A percentile compares a stretch with the other conserved stretches of the same genome.
phyloP scores from a whole-genome alignment of 1,140 invertebrate species.

The Habropoda laboriosa region DNA sequence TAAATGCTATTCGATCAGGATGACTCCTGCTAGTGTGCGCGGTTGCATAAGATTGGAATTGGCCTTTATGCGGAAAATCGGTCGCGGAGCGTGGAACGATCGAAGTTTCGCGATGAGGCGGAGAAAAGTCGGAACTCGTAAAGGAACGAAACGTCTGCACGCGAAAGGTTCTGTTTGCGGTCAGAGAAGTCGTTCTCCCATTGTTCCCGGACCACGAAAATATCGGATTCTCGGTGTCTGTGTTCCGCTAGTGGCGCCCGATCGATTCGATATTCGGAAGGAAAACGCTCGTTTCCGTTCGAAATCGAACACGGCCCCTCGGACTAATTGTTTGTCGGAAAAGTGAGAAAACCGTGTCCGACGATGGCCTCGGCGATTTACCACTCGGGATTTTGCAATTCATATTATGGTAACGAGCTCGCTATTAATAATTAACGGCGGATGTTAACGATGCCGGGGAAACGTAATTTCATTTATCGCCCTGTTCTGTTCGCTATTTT shows the following conservation, averaged over 20 bases:
- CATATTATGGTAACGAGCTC: slow-evolving; percentile 1
- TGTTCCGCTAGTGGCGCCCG: slow-evolving; percentile 3
- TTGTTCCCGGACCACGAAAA: slow-evolving; percentile 28
- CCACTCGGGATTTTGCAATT: slow-evolving; percentile 16
- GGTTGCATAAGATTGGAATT: no score
- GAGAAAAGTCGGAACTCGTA: slow-evolving; percentile 31
- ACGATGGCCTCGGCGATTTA: slow-evolving; percentile 7
- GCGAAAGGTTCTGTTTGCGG: slow-evolving; percentile 25
- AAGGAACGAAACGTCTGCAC: slow-evolving; percentile 43
- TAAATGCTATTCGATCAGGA: no score
- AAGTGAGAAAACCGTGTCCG: not conserved
- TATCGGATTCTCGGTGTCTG: slow-evolving; percentile 32
- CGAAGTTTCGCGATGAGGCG: slow-evolving; percentile 28
- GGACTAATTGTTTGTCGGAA: slow-evolving; percentile 25
- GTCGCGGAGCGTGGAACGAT: slow-evolving; percentile 14
- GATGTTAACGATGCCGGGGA: slow-evolving; percentile 32
- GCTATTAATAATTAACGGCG: slow-evolving; percentile 46
- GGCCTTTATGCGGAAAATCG: slow-evolving; percentile 30
- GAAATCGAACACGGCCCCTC: slow-evolving; percentile 13
- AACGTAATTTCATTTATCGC: slow-evolving; percentile 55
- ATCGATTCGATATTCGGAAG: slow-evolving; percentile 34
- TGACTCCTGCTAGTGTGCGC: no score
- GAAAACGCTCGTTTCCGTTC: not conserved
- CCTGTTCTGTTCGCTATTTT: not conserved
- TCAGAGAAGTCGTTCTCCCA: slow-evolving; percentile 37